Evolutionary conservation across 2,888 invertebrate species (phyloP), one percentile per base, ranked within the genome.

Genomic region (Conomelus anceps): DNA sequence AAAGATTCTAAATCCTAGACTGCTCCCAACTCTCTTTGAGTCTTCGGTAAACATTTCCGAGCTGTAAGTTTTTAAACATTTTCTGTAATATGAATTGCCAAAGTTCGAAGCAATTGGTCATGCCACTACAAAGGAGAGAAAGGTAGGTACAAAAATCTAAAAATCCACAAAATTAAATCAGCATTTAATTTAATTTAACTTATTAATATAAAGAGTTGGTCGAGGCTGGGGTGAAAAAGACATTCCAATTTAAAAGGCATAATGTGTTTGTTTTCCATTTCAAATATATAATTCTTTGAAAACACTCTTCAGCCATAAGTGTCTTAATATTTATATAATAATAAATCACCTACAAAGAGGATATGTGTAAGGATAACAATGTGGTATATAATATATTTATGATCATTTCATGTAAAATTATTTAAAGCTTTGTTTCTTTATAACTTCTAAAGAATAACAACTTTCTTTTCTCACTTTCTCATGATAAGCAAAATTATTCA

Each of bases 361-460:
- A 91, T 91, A 89, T 90, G 90, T 91, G 91, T 90, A 85, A 89
- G 89, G 90, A 88, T 91, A 90, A 90, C 89, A 91, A 88, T 89
- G 90, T 90, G 90, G 89, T 86, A 41, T 87, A 23, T 89, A n/a
- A 84, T 23, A 89, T 29, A 88, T 89, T 22, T 63, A 63, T 63
- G 63, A 63, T 63, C 63, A 63, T 63, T 63, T 63, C n/a, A 63
- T 63, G 63, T 63, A 63, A 63, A 63, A 63, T 63, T 63, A 63
- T 63, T 86, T 88, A 89, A 89, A 89, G 90, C 89, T 90, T 84
- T 87, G 29, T 63, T 88, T 87, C 24, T 87, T 88, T 89, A 90
- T 89, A 88, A 89, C 88, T 88, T 88, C 85, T 88, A 88, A 85
- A 88, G 90, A 91, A 90, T 91, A 91, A 91, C 91, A 90, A 90